Conservation (phyloP, 1,140 invertebrate species). For the Ectropis grisescens region DNA sequence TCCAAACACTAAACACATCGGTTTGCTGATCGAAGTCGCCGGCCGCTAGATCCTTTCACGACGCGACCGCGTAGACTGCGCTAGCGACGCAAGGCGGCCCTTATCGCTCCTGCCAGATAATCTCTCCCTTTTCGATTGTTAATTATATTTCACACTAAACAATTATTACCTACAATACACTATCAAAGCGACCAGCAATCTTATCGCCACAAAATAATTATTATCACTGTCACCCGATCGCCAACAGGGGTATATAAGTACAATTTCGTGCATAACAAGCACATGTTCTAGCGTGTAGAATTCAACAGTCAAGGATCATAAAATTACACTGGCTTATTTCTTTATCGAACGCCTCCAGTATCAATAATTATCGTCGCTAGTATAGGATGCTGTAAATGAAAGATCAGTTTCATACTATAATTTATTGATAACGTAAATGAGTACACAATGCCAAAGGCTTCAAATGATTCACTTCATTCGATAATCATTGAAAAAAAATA, state of each 20-base stretch:
- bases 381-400: too few species aligned
- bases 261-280: too few species aligned
- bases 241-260: conserved; percentile 16
- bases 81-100: conserved; percentile 25
- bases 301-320: too few species aligned
- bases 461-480: conserved; percentile 64
- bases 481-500: conserved; percentile 55
- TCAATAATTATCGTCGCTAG: too few species aligned
- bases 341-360: too few species aligned
- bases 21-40: too few species aligned
- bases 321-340: too few species aligned
- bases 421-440: conserved; percentile 70
- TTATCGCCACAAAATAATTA: conserved; percentile 48
- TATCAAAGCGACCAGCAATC: conserved; percentile 53
- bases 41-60: too few species aligned
- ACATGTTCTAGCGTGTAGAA: too few species aligned
- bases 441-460: conserved; percentile 67
- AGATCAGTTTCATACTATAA: conserved; percentile 57
- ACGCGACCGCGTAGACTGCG: conserved; percentile 4
- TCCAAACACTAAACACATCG: too few species aligned
- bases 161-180: conserved; percentile 46
- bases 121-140: conserved; percentile 58
- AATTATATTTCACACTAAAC: conserved; percentile 61
- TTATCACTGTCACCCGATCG: conserved; percentile 45
- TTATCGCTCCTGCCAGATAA: conserved; percentile 55